A percentile compares a stretch with the other conserved stretches of the same genome.
These are phyloP conservation scores for Archocentrus centrarchus DNA, from an alignment of 2,113 vertebrate genomes.

Conservation along the genomic window DNA sequence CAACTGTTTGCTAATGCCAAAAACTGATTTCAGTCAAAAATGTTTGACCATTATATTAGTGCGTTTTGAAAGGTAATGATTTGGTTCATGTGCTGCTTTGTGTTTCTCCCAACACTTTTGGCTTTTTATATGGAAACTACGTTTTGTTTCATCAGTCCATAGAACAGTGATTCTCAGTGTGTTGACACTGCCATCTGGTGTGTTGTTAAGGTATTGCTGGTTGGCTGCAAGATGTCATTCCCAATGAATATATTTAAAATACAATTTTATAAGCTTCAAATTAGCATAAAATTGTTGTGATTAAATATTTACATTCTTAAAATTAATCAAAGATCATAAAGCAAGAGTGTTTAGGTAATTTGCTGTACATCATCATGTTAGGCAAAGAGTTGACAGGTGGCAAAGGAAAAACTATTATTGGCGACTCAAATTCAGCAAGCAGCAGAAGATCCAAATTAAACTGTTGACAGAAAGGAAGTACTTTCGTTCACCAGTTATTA, in stretches of 20 bases:
- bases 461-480: too few species aligned
- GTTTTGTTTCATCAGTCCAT: not conserved
- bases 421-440: not conserved
- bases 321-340: not conserved
- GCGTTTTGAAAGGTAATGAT: not conserved
- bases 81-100: not conserved
- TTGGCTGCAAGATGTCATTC: not conserved
- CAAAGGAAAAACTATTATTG: not conserved
- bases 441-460: not conserved
- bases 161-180: not conserved
- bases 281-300: not conserved
- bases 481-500: not conserved
- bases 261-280: not conserved
- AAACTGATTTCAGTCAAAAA: too few species aligned
- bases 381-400: not conserved
- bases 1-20: too few species aligned
- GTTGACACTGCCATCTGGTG: not conserved
- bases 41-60: not conserved
- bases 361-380: not conserved
- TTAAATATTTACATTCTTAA: not conserved
- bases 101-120: not conserved
- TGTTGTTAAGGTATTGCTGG: not conserved
- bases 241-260: not conserved
- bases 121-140: not conserved
- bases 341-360: too few species aligned